These are phyloP conservation scores for Tychaedon coryphoeus DNA, from an alignment of 2,113 vertebrate species.

Conservation along the genomic window DNA sequence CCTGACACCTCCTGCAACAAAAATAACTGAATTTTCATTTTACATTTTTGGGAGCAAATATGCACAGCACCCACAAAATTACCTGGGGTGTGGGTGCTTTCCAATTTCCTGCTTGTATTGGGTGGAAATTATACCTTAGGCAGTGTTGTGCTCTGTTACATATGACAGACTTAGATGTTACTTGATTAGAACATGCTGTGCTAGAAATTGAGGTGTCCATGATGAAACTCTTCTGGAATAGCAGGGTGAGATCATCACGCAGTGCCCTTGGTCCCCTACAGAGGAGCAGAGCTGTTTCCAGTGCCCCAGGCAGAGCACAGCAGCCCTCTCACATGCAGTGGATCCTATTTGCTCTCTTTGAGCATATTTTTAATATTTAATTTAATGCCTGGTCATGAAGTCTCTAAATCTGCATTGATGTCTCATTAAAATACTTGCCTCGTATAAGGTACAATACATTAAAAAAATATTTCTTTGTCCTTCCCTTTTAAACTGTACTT, in stretches of 20 bases:
- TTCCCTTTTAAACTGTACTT: background rate
- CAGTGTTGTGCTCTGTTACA: background rate
- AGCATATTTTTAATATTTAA: background rate
- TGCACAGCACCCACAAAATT: background rate
- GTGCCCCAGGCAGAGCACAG: background rate
- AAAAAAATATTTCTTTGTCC: background rate
- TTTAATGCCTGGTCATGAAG: background rate
- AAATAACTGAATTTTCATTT: background rate
- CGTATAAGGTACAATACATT: background rate
- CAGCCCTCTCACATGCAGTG: background rate
- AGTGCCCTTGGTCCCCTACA: background rate
- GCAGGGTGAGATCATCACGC: background rate
- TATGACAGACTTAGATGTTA: background rate
- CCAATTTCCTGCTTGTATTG: background rate
- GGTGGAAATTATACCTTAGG: background rate
- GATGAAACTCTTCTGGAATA: background rate
- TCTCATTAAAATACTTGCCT: background rate
- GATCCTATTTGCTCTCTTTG: background rate
- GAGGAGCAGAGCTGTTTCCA: background rate
- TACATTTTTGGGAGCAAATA: background rate
- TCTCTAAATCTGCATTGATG: background rate
- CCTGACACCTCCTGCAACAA: background rate
- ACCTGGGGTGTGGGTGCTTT: background rate
- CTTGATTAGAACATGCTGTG: accelerated
- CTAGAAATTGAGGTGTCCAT: background rate